These are phyloP conservation scores for Tautogolabrus adspersus DNA, from an alignment of 2,113 vertebrate species.

Conservation along the genomic window DNA sequence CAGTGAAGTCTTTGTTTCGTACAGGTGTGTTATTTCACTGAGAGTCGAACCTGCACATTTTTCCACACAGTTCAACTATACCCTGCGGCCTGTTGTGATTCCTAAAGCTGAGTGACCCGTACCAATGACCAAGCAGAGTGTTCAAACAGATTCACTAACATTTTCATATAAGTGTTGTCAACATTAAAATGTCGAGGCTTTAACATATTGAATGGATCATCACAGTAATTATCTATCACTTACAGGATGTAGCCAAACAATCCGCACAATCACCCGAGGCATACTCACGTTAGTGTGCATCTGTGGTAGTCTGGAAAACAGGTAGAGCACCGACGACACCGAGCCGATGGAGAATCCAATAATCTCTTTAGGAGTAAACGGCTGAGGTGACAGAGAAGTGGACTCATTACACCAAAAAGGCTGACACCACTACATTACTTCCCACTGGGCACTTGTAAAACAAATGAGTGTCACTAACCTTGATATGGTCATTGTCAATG, in stretches of 20 bases:
- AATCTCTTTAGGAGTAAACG: conserved; percentile 87
- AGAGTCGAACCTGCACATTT: no score
- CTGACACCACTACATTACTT: not conserved
- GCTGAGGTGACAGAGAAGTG: conserved; percentile 72
- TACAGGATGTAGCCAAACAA: not conserved
- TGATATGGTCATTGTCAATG: accelerated
- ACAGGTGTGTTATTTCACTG: no score
- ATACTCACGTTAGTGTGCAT: conserved; percentile 93
- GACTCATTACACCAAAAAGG: not conserved
- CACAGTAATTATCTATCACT: not conserved
- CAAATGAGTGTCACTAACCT: conserved; percentile 75
- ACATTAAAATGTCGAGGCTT: no score
- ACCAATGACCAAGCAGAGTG: no score
- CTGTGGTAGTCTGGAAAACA: conserved; percentile 92
- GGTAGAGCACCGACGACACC: conserved; percentile 90
- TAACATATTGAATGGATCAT: no score
- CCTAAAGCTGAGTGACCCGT: no score
- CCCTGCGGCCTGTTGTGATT: no score
- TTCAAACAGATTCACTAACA: no score
- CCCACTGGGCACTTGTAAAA: not conserved
- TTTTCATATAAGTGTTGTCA: no score
- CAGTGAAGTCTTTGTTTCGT: no score
- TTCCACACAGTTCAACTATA: no score
- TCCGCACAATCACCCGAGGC: not conserved
- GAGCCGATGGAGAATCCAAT: conserved; percentile 91